phyloP scores from a whole-genome alignment of 2,113 vertebrate genomes.

The Hypanus sabinus region DNA sequence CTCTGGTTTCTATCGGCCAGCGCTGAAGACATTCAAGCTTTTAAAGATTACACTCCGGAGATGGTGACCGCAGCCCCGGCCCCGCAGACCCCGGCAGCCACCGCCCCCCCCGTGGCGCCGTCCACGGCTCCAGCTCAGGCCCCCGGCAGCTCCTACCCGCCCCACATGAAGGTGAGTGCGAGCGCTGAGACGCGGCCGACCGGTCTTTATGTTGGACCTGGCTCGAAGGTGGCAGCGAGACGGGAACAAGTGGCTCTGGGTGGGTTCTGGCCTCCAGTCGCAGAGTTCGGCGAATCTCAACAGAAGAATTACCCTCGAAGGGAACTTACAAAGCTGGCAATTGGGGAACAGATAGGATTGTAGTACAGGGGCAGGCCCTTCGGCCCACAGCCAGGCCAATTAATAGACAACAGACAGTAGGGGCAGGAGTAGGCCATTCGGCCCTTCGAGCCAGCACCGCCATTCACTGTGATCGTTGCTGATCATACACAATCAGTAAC shows the following conservation, averaged over 20 bases:
- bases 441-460: no score
- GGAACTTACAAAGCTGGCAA: neutral
- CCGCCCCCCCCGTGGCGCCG: slow-evolving; percentile 54
- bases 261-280: neutral
- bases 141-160: slow-evolving; percentile 86
- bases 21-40: slow-evolving; percentile 68
- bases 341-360: no score
- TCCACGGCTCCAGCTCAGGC: slow-evolving; percentile 55
- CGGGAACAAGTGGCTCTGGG: neutral
- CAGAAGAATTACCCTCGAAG: neutral
- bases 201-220: no score
- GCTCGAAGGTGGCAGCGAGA: no score
- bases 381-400: no score
- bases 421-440: no score
- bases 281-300: neutral
- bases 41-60: slow-evolving; percentile 83
- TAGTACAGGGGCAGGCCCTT: no score
- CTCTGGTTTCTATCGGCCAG: slow-evolving; percentile 47
- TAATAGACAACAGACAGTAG: no score
- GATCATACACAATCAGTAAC: no score
- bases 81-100: slow-evolving; percentile 52
- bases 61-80: slow-evolving; percentile 50
- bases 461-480: no score
- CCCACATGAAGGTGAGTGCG: slow-evolving; percentile 79
- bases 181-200: neutral